Evolutionary conservation across 2,797 vertebrate species (phyloP).

Genomic region (Todus mexicanus): DNA sequence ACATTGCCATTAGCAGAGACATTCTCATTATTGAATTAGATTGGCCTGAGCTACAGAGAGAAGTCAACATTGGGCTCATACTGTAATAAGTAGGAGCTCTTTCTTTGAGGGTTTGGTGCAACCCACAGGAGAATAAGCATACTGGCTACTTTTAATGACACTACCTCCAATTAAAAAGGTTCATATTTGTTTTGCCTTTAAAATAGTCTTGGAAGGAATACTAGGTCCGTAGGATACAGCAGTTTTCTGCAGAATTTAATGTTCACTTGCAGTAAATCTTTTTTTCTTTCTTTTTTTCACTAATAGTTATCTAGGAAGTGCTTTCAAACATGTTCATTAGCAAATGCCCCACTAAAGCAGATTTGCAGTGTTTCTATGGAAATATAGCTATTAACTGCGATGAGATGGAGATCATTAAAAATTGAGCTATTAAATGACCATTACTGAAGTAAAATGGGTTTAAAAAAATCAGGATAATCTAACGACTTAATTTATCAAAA

Average conservation of each 20-base stretch:
- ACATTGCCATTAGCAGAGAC: constrained; percentile 66
- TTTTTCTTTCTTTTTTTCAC: not conserved
- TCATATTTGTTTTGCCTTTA: constrained; percentile 8
- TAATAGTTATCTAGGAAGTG: constrained; percentile 25
- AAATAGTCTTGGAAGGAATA: not conserved
- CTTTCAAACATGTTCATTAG: constrained; percentile 54
- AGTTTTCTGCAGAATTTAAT: constrained; percentile 40
- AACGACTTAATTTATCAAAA: constrained; percentile 11
- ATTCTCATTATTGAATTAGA: constrained; percentile 72
- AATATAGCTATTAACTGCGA: constrained; percentile 41
- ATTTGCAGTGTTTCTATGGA: constrained; percentile 53
- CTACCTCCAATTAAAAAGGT: not conserved
- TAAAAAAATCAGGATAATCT: not conserved
- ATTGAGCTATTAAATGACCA: constrained; percentile 7
- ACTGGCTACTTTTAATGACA: constrained; percentile 14
- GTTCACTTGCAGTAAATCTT: not conserved
- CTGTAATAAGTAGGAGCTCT: constrained; percentile 16
- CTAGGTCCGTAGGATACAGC: not conserved
- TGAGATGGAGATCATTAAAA: constrained; percentile 38
- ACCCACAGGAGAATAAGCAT: not conserved
- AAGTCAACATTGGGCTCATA: constrained; percentile 39
- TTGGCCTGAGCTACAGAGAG: constrained; percentile 54
- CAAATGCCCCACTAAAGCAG: constrained; percentile 30
- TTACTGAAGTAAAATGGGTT: constrained; percentile 16
- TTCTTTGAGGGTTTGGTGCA: not conserved